A percentile compares a stretch with the other conserved stretches of the same genome.
These are phyloP conservation scores for Pterocles burchelli DNA, from an alignment of 2,113 vertebrate genomes.

Conservation along the genomic window DNA sequence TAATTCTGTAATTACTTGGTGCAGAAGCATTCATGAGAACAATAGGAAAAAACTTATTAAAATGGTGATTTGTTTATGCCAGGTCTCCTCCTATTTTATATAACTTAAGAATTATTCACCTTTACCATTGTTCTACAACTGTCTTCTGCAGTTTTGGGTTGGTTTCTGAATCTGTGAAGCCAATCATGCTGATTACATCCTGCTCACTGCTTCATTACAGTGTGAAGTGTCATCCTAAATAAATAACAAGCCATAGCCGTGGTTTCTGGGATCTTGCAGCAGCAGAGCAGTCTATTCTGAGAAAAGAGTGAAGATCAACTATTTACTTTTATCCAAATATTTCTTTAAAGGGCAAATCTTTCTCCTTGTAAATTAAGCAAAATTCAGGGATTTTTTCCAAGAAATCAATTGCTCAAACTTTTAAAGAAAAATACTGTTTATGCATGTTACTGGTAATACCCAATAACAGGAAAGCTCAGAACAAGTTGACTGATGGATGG, in stretches of 20 bases:
- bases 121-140: not conserved
- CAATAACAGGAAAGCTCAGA: not conserved
- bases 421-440: not conserved
- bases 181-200: not conserved
- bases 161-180: not conserved
- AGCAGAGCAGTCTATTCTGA: not conserved
- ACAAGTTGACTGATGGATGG: not conserved
- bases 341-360: not conserved
- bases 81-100: not conserved
- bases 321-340: not conserved
- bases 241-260: not conserved
- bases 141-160: not conserved
- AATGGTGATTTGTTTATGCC: not conserved
- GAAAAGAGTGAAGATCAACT: not conserved
- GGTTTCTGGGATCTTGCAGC: not conserved
- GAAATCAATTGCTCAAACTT: not conserved
- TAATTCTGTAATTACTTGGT: not conserved
- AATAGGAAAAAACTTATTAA: not conserved
- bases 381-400: not conserved
- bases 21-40: conserved; percentile 6
- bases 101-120: not conserved
- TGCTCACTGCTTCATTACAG: not conserved
- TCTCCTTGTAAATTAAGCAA: not conserved
- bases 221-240: not conserved
- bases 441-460: not conserved